Evolutionary conservation across 2,888 invertebrate species (phyloP).

Genomic region (Patella ulyssiponensis): DNA sequence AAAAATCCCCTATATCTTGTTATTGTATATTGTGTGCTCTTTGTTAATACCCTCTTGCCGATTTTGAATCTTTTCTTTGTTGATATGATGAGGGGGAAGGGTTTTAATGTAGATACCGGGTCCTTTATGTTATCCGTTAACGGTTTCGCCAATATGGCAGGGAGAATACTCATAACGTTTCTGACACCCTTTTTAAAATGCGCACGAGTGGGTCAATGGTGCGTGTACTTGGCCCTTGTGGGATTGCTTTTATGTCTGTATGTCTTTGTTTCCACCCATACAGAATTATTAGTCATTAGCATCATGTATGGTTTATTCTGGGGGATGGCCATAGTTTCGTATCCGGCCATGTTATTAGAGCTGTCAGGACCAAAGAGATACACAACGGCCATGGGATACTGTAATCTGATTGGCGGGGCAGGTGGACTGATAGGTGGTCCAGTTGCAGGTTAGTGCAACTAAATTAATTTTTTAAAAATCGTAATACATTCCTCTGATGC

Average conservation of each 20-base stretch:
- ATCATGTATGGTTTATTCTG: background rate
- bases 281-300: background rate
- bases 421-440: background rate
- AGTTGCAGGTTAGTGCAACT: background rate
- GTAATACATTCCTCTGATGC: too few species aligned
- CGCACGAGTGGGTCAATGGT: background rate
- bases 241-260: background rate
- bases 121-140: background rate
- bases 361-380: background rate
- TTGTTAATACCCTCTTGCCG: background rate
- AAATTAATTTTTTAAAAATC: too few species aligned
- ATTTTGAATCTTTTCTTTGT: background rate
- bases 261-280: background rate
- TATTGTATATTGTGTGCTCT: background rate
- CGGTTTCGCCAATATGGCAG: background rate
- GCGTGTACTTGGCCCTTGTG: background rate
- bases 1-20: too few species aligned
- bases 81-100: conserved; percentile 1
- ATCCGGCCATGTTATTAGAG: background rate
- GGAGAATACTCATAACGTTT: background rate
- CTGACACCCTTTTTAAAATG: background rate
- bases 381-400: background rate
- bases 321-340: background rate
- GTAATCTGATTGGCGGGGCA: background rate
- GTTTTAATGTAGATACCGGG: background rate